Base-by-base conservation (phyloP, 1,140 invertebrate genomes). In the Aphis gossypii region DNA sequence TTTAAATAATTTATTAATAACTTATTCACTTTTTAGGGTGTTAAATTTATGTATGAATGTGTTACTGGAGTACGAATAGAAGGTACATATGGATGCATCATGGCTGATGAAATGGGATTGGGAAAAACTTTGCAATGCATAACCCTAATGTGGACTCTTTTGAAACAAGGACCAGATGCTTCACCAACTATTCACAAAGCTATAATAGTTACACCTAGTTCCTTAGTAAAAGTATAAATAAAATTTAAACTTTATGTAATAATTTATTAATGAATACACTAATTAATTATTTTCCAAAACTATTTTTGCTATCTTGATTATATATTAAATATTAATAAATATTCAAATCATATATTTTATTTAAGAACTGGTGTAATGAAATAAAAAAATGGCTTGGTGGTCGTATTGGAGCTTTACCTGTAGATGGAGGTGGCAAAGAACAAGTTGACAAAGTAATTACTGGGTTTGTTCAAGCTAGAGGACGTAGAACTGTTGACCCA, bases 21-120 rank as follows among this genome's bases (percentile, higher is more conserved):
- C 6, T 38, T 60, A 2, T 44, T 90, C 44, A 46, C 20, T 93
- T 94, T 95, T 95, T 94, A 96, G 96, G 99, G 99, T 51, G 99
- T 99, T 0, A 99, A 99, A 95, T 99, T 99, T 95, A 99, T 99
- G 99, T 99, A 99, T 95, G 99, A 99, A 95, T 99, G 99, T 96
- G 99, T 99, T 3, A 99, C 98, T 56, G 99, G 99, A 30, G 96
- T 96, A 94, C 97, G 98, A 95, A 99, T 99, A 94, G 97, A 98
- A 94, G 96, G 97, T 94, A 98, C 97, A 94, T 98, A 97, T 96
- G 99, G 99, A 6, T 99, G 99, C 95, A 99, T 99, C 76, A 99
- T 99, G 99, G 99, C 99, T 51, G 99, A 99, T 96, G 99, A 99
- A 97, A 99, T 99, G 99, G 98, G 98, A 54, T 94, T 98, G 11